Conservation (phyloP, 1,140 invertebrate species). For the Drosophila seguyi region DNA sequence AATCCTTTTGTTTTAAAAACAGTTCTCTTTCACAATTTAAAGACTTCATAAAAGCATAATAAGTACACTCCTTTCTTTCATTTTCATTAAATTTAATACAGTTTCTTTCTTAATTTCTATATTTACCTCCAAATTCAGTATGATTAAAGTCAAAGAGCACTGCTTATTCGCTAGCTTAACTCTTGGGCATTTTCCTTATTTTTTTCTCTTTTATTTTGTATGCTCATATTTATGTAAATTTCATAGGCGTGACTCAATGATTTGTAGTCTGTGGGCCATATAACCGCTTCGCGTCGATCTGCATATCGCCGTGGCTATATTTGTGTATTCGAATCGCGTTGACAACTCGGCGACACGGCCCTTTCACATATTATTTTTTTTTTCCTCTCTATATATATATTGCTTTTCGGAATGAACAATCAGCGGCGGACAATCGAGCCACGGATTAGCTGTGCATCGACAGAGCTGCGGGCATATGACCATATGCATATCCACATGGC, state of each 20-base stretch:
- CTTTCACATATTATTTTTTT: slow-evolving; percentile 51
- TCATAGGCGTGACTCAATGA: slow-evolving; percentile 66
- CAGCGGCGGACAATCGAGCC: slow-evolving; percentile 40
- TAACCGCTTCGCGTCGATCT: slow-evolving; percentile 11
- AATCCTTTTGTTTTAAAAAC: too few relatives aligned
- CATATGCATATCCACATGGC: slow-evolving; percentile 10
- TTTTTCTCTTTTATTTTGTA: slow-evolving; percentile 19
- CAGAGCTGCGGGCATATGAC: slow-evolving; percentile 28
- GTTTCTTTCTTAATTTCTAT: neutral
- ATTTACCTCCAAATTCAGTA: neutral
- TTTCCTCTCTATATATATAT: neutral
- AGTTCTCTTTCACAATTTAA: too few relatives aligned
- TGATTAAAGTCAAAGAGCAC: slow-evolving; percentile 3
- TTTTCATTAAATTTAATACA: too few relatives aligned
- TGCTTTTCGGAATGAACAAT: slow-evolving; percentile 27
- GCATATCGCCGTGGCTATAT: slow-evolving; percentile 29
- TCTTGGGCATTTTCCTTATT: slow-evolving; percentile 12
- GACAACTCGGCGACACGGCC: slow-evolving; percentile 48
- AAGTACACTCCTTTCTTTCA: too few relatives aligned
- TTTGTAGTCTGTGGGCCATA: slow-evolving; percentile 40
- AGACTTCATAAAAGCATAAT: too few relatives aligned
- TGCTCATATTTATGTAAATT: slow-evolving; percentile 66
- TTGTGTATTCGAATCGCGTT: slow-evolving; percentile 46
- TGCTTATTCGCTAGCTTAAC: neutral
- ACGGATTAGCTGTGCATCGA: slow-evolving; percentile 70